These are phyloP conservation scores for Caenorhabditis angaria DNA, from an alignment of 2,888 invertebrate species.

Conservation along the genomic window DNA sequence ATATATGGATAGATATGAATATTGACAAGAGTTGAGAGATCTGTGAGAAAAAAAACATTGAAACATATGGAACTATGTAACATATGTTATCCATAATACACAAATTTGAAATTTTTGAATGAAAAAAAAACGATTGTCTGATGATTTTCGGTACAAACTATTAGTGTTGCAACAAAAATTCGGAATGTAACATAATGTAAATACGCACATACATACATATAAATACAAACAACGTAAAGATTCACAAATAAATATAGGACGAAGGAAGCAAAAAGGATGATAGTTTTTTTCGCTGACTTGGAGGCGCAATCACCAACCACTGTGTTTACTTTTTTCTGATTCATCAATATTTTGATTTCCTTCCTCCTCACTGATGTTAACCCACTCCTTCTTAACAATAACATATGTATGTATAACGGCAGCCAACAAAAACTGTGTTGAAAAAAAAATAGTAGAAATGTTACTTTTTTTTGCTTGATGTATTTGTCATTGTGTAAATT, in stretches of 20 bases:
- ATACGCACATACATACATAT: conserved; percentile 1
- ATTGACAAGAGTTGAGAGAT: neutral
- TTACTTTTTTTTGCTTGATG: neutral
- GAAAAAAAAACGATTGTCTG: no score
- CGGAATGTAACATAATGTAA: neutral
- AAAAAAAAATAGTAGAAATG: no score
- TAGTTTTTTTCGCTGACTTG: conserved; percentile 1
- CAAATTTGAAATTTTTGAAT: no score
- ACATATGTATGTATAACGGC: no score
- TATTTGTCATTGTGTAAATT: conserved; percentile 12
- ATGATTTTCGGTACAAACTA: no score
- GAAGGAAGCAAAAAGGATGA: neutral
- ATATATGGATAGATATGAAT: no score
- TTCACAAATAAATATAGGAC: neutral
- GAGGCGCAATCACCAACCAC: conserved; percentile 4
- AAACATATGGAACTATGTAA: no score
- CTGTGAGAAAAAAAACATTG: no score
- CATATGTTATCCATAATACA: no score
- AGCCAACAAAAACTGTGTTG: no score
- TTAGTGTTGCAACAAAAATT: no score
- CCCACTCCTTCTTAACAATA: conserved; percentile 2
- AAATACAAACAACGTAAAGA: conserved; percentile 2
- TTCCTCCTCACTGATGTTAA: neutral
- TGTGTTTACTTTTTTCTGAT: conserved; percentile 2
- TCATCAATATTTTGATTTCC: conserved; percentile 1